These are phyloP conservation scores for Thysanoteuthis rhombus DNA, from an alignment of 2,888 invertebrate genomes.

Conservation along the genomic window DNA sequence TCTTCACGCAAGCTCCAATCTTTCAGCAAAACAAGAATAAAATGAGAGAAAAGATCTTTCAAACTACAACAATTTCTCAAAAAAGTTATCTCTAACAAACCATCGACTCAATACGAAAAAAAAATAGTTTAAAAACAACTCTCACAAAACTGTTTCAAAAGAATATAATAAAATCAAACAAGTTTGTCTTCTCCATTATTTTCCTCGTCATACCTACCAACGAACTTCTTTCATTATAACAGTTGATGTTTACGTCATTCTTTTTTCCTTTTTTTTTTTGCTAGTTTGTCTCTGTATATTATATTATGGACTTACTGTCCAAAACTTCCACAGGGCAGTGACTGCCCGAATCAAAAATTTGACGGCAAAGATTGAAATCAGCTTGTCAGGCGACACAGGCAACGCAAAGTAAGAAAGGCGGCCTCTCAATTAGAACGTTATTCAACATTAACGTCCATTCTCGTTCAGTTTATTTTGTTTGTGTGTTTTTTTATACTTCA, in stretches of 20 bases:
- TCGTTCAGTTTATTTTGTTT: neutral
- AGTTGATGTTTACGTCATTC: neutral
- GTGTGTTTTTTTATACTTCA: neutral
- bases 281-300: neutral
- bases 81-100: no score
- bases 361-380: neutral
- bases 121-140: no score
- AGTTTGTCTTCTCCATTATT: no score
- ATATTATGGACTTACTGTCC: neutral
- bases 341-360: neutral
- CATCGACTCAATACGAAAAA: no score
- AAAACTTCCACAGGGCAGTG: neutral
- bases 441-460: neutral
- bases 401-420: neutral
- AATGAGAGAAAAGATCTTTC: no score
- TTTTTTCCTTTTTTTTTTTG: neutral
- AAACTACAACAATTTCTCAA: no score
- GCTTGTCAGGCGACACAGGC: neutral
- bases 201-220: neutral
- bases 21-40: no score
- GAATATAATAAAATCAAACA: no score
- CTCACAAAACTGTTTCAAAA: no score
- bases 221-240: neutral
- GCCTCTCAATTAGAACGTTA: neutral
- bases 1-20: no score